Evolutionary conservation across 2,797 vertebrate species (phyloP).

Genomic region (Chaunax sp.): DNA sequence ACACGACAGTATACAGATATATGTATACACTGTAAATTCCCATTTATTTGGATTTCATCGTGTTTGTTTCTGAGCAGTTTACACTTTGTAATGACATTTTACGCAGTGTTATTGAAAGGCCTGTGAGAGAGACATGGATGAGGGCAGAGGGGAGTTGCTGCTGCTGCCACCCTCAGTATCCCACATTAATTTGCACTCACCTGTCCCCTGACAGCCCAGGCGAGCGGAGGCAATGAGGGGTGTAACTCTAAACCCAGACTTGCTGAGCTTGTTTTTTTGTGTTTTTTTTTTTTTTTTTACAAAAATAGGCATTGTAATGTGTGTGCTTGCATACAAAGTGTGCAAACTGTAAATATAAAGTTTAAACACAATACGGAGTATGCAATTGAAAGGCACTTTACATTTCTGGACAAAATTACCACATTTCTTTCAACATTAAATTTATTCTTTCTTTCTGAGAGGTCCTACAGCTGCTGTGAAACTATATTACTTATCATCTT

Average conservation of each 20-base stretch:
- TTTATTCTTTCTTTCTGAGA: background rate
- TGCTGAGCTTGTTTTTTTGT: conserved; percentile 58
- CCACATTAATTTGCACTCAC: conserved; percentile 75
- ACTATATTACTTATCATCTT: background rate
- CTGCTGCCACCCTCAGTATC: conserved; percentile 73
- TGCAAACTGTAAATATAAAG: background rate
- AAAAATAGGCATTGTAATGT: conserved; percentile 58
- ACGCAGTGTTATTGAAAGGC: conserved; percentile 57
- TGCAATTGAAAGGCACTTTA: background rate
- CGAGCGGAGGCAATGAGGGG: conserved; percentile 61
- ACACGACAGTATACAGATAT: background rate
- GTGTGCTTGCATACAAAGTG: background rate
- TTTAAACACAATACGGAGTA: background rate
- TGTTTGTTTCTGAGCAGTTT: conserved; percentile 23
- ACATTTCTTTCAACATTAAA: background rate
- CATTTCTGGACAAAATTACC: background rate
- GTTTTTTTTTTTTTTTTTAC: conserved; percentile 34
- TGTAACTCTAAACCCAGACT: conserved; percentile 75
- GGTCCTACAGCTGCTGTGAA: background rate
- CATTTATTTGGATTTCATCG: conserved; percentile 11
- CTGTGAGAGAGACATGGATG: conserved; percentile 27
- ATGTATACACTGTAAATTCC: conserved; percentile 11
- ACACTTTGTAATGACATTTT: conserved; percentile 25
- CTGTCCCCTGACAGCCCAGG: conserved; percentile 65
- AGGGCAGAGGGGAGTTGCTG: conserved; percentile 18